Conservation (phyloP, 2,797 vertebrate genomes). For the Vultur gryphus region DNA sequence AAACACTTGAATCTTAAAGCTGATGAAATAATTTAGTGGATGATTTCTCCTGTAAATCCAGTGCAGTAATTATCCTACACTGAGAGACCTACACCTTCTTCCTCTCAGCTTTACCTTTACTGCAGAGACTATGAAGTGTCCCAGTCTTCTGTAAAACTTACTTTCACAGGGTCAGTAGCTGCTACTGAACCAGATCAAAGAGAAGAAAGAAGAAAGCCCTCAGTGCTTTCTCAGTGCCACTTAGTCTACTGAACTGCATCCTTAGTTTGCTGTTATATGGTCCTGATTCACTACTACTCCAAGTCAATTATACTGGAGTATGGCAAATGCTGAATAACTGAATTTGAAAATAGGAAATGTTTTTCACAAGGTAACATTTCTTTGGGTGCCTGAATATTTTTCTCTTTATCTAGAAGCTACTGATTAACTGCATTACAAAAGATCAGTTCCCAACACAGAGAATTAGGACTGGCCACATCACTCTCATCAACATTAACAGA, state of each 20-base stretch:
- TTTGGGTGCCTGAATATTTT: not conserved
- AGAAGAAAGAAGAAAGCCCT: not conserved
- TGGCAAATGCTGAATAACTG: not conserved
- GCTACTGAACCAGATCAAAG: not conserved
- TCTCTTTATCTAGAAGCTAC: not conserved
- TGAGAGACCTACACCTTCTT: not conserved
- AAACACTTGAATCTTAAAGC: not conserved
- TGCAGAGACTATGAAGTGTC: not conserved
- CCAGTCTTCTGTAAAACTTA: not conserved
- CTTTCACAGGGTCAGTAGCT: not conserved
- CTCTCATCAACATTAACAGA: constrained; percentile 44
- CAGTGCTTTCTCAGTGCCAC: not conserved
- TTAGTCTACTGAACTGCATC: not conserved
- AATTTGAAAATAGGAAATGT: not conserved
- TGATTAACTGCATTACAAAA: constrained; percentile 38
- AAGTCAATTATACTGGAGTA: not conserved
- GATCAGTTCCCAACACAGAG: constrained; percentile 28
- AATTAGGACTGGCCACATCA: constrained; percentile 14
- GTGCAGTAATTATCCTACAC: not conserved
- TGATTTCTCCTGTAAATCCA: not conserved
- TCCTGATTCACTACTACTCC: not conserved
- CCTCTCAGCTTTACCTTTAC: not conserved
- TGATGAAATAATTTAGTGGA: not conserved
- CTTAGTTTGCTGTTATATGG: not conserved
- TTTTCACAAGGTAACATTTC: not conserved